Conservation (phyloP, 2,113 vertebrate genomes). For the Phalacrocorax carbo region DNA sequence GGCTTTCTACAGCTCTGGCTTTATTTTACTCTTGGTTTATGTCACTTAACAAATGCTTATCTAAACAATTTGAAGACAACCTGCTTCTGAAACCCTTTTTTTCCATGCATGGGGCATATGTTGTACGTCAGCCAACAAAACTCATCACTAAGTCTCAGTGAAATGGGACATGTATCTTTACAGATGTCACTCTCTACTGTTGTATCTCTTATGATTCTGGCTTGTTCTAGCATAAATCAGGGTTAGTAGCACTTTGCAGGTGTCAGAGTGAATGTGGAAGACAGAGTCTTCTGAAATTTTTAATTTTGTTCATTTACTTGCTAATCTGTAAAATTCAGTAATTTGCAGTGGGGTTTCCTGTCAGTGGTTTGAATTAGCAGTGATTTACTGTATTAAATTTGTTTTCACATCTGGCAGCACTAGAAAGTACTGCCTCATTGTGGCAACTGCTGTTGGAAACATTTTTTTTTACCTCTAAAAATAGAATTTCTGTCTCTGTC, state of each 20-base stretch:
- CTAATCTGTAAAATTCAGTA: slow-evolving; percentile 27
- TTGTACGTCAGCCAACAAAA: not conserved
- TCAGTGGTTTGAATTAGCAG: slow-evolving; percentile 25
- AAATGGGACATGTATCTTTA: not conserved
- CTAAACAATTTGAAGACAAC: not conserved
- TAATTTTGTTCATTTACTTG: slow-evolving; percentile 12
- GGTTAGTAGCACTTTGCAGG: not conserved
- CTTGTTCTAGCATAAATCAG: not conserved
- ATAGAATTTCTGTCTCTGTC: not conserved
- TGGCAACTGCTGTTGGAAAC: not conserved
- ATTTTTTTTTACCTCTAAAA: not conserved
- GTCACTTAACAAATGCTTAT: not conserved
- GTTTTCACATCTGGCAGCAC: slow-evolving; percentile 28
- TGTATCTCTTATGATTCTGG: not conserved
- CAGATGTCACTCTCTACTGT: not conserved
- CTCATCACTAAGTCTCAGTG: not conserved
- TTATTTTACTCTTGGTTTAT: not conserved
- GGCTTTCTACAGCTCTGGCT: not conserved
- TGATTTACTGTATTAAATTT: slow-evolving; percentile 7
- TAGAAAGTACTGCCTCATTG: not conserved
- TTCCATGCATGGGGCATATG: not conserved
- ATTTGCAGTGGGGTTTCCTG: slow-evolving; percentile 7
- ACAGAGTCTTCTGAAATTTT: not conserved
- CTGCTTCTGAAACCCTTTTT: not conserved
- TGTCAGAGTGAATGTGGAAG: not conserved